phyloP scores from a whole-genome alignment of 2,888 invertebrate genomes.

The Tetragonisca angustula region DNA sequence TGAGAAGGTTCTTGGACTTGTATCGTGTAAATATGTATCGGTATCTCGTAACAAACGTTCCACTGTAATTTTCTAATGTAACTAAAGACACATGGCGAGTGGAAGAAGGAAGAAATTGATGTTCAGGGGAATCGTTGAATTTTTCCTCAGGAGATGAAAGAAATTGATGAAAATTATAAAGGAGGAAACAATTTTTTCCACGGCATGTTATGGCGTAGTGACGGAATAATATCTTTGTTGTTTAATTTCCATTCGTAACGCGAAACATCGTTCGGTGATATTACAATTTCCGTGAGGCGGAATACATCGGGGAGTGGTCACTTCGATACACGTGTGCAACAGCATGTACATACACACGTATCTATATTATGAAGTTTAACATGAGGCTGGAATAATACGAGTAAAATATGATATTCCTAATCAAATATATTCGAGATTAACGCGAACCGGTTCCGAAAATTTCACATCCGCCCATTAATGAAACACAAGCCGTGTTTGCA shows the following conservation, averaged over 20 bases:
- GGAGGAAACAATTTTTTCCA: too few species aligned
- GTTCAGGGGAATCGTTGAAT: too few species aligned
- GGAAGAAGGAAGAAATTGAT: too few species aligned
- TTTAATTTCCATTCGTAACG: neutral
- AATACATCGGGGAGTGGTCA: conserved; percentile 1
- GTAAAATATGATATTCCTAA: neutral
- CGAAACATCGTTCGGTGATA: neutral
- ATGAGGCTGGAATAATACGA: neutral
- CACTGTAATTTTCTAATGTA: too few species aligned
- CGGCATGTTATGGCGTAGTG: neutral
- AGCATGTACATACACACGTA: neutral
- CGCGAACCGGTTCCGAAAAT: neutral
- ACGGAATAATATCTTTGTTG: neutral
- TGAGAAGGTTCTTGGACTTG: too few species aligned
- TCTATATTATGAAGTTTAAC: conserved; percentile 16
- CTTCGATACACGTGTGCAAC: neutral
- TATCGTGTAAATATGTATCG: too few species aligned
- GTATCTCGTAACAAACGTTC: too few species aligned
- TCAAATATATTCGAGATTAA: neutral
- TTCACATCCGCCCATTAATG: neutral
- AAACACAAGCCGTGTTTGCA: neutral
- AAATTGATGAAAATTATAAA: neutral
- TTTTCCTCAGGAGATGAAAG: neutral
- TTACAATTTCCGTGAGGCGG: conserved; percentile 6
- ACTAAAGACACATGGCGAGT: too few species aligned